Base-by-base conservation (phyloP, 2,888 invertebrate species). In the Nomada hirtipes region DNA sequence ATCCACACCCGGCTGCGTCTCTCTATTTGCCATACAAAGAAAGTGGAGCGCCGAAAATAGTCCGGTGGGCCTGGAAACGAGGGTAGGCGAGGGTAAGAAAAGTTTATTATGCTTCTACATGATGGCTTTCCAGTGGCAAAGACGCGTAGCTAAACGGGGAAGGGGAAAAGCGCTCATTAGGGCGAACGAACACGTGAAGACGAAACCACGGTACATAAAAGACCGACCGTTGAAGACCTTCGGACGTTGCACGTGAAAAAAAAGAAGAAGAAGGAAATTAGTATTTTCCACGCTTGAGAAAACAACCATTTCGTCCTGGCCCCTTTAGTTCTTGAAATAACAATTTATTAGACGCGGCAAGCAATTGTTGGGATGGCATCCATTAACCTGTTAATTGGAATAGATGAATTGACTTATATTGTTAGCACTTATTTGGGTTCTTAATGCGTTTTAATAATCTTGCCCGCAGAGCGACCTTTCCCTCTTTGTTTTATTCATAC, bases 31-130 rank as follows among this genome's bases (percentile, higher is more conserved):
- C 67, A 69, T 71, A 84, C 68, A 83, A 86, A 86, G 85, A 79
- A 87, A 84, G 76, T 82, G 73, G 81, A 83, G 20, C 83, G 73
- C 78, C 85, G 76, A 82, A 87, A 87, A 80, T 87, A 85, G 78
- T 84, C 78, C 67, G 73, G 15, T 61, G 52, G 26, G 60, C 57
- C 53, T 67, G 65, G 61, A 67, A 81, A 76, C 72, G 75, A 69
- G 78, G 64, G 26, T 72, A 72, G 70, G 57, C 63, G 78, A 65
- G 81, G 76, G 73, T 61, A 81, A 69, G 84, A 73, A 76, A 82
- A 84, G 79, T 85, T 84, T 79, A 79, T 84, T 82, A 84, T 76
- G 78, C 82, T 15, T 55, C 67, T 72, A 57, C 73, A 72, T 61
- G 76, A 68, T 68, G 70, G 55, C 52, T 67, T 75, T 67, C 64